phyloP scores from a whole-genome alignment of 2,888 invertebrate genomes.

The Philonicus albiceps region DNA sequence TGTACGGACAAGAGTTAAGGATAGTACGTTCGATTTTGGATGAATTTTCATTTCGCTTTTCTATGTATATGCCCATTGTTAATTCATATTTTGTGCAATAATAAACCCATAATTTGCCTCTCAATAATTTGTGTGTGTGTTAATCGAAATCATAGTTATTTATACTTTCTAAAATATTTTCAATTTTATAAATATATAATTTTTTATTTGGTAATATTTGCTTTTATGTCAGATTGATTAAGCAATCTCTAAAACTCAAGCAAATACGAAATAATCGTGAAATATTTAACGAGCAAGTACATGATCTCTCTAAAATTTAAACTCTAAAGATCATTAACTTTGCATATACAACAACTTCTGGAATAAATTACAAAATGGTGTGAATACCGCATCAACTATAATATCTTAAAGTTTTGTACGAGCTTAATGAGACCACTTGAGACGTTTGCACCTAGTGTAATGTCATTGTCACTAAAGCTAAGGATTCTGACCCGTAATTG shows the following conservation, averaged over 20 bases:
- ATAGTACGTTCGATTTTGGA: too few relatives aligned
- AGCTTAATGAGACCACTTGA: background rate
- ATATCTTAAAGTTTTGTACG: background rate
- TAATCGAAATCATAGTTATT: too few relatives aligned
- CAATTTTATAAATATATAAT: background rate
- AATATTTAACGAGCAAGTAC: background rate
- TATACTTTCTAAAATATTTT: background rate
- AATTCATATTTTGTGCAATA: too few relatives aligned
- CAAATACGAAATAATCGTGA: background rate
- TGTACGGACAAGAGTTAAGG: too few relatives aligned
- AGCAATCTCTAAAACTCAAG: background rate
- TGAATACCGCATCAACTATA: background rate
- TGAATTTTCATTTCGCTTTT: too few relatives aligned
- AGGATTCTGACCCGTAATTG: constrained; percentile 23
- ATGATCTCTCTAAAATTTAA: background rate
- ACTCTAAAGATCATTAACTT: background rate
- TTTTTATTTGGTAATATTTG: background rate
- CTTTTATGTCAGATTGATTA: background rate
- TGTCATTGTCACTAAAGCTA: constrained; percentile 15
- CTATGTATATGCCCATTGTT: too few relatives aligned
- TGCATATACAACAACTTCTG: background rate
- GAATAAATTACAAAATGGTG: constrained; percentile 7
- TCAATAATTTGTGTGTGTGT: too few relatives aligned
- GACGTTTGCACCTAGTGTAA: background rate
- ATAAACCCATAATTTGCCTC: too few relatives aligned